Percentiles rank a stretch among this genome's conserved stretches.
phyloP scores from a whole-genome alignment of 2,888 invertebrate species.

The Crocallis elinguaria region DNA sequence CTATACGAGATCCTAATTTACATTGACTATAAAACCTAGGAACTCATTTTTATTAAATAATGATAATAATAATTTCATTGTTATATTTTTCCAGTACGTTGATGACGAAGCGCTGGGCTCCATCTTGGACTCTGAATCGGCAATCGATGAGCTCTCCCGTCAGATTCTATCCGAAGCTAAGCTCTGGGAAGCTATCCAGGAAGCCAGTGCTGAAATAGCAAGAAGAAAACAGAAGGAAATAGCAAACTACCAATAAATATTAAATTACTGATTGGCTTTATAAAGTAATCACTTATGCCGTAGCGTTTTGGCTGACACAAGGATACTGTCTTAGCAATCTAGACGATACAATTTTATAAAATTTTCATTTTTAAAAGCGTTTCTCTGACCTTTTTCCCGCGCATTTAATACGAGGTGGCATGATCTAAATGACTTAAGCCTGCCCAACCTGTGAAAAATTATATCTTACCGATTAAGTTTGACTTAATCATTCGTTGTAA shows the following conservation, averaged over 20 bases:
- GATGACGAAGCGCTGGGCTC: conserved; percentile 87
- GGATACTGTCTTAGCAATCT: background rate
- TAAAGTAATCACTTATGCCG: conserved; percentile 36
- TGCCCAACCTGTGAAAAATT: no score
- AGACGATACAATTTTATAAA: background rate
- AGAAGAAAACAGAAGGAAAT: conserved; percentile 84
- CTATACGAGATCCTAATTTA: no score
- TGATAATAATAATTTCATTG: no score
- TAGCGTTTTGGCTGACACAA: conserved; percentile 43
- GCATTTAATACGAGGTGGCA: no score
- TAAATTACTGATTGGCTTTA: conserved; percentile 38
- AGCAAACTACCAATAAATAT: conserved; percentile 49
- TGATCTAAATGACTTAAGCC: no score
- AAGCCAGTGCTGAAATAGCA: conserved; percentile 89
- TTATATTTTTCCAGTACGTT: conserved; percentile 52
- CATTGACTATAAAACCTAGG: no score
- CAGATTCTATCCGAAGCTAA: conserved; percentile 92
- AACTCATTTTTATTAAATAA: no score
- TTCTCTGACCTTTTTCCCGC: no score
- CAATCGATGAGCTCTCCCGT: conserved; percentile 90
- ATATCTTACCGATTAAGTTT: no score
- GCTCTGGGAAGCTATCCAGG: conserved; percentile 92
- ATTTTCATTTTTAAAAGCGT: no score
- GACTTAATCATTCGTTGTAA: no score
- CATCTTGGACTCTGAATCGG: conserved; percentile 88